Evolutionary conservation across 2,113 vertebrate species (phyloP).

Genomic region (Sturnus vulgaris): DNA sequence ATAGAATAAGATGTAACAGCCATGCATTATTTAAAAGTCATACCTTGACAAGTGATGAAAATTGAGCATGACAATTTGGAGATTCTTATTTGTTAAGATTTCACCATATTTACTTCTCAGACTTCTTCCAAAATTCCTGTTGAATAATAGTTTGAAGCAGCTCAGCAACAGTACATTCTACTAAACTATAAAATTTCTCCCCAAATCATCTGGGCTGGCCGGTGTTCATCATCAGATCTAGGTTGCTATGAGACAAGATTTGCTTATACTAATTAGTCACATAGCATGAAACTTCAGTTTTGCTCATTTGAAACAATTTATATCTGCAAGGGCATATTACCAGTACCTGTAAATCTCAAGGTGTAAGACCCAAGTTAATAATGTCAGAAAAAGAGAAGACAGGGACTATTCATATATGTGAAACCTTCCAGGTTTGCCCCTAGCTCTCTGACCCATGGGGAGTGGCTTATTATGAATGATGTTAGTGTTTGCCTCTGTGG

Average conservation of each 20-base stretch:
- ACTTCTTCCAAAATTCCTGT: conserved; percentile 16
- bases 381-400: neutral
- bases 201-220: conserved; percentile 74
- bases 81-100: conserved; percentile 41
- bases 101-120: conserved; percentile 29
- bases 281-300: conserved; percentile 38
- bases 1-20: neutral
- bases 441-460: neutral
- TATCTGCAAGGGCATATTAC: neutral
- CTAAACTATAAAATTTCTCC: conserved; percentile 64
- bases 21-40: conserved; percentile 15
- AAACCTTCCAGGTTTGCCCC: neutral
- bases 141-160: conserved; percentile 52
- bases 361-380: conserved; percentile 11
- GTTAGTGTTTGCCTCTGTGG: neutral
- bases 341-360: conserved; percentile 15
- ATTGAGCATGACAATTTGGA: conserved; percentile 3
- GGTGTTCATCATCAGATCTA: conserved; percentile 74
- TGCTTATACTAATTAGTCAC: conserved; percentile 69
- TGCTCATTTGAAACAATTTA: conserved; percentile 63
- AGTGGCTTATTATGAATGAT: neutral
- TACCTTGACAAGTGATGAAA: neutral
- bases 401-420: fast-evolving
- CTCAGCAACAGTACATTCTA: conserved; percentile 41
- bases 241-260: conserved; percentile 71